Base-by-base conservation (phyloP, 2,797 vertebrate genomes). In the Sphaeramia orbicularis region DNA sequence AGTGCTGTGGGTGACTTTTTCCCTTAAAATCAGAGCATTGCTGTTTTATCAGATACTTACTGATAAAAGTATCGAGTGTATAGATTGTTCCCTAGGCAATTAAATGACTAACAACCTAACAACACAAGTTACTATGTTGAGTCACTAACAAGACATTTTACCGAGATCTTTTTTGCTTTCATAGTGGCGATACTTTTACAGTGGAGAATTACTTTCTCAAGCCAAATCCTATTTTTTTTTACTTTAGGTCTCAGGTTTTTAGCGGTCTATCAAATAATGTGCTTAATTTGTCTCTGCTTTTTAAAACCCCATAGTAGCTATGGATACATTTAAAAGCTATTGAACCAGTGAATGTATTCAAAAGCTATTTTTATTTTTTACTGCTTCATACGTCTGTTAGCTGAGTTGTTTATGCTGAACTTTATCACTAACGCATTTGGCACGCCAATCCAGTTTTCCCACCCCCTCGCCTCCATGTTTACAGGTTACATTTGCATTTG, bases 201-300 rank as follows among this genome's bases (percentile, higher is more conserved):
- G 54, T 82, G 70, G 75, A 86, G 76, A 85, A 83, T 66, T 78
- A 55, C 71, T 80, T 81, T 91, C 78, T 88, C 74, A 90, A 90
- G 86, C 88, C 88, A 93, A 92, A 90, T 87, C 51, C 27, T 56
- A 37, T 66, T 78, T 78, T 65, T 61, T 65, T 54, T 12, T 75
- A 77, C 70, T 51, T 56, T 91, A 92, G 91, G 59, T 83, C 89
- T 92, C 89, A 93, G 90, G 85, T 85, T 51, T 80, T 81, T 86
- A 84, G 70, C 58, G 36, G n/a, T 66, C 53, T 37, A 18, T 83
- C 48, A 42, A 35, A 12, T 57, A 51, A 64, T 40, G 30, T 71
- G 70, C 56, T 78, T 69, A 15, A 60, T 66, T 75, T 36, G 13
- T 78, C 74, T 64, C 44, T 62, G 58, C 58, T 78, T 77, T 72